These are phyloP conservation scores for Dendrolimus kikuchii DNA, from an alignment of 1,140 invertebrate genomes.

Conservation along the genomic window DNA sequence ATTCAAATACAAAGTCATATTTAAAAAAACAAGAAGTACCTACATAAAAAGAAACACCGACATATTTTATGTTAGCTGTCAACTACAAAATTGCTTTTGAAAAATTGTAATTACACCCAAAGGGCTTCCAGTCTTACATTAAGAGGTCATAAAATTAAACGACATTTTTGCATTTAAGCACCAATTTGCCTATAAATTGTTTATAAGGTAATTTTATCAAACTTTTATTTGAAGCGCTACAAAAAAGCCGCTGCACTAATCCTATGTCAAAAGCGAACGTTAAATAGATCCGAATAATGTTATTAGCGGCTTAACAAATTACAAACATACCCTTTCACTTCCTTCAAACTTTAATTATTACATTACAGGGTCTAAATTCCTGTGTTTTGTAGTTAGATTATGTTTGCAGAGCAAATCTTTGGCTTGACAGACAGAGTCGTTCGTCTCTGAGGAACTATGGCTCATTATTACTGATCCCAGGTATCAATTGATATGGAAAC, in stretches of 20 bases:
- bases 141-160: not conserved
- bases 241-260: constrained; percentile 6
- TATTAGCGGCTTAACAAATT: constrained; percentile 39
- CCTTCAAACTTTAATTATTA: constrained; percentile 1
- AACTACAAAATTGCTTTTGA: too few species aligned
- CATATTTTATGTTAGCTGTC: too few species aligned
- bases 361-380: constrained; percentile 11
- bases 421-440: constrained; percentile 28
- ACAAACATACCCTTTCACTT: constrained; percentile 13
- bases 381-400: not conserved
- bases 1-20: too few species aligned
- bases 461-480: constrained; percentile 39
- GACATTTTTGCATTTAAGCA: not conserved
- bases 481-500: constrained; percentile 35
- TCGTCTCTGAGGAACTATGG: constrained; percentile 24
- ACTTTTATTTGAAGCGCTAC: constrained; percentile 5
- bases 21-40: too few species aligned
- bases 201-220: constrained; percentile 8
- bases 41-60: too few species aligned
- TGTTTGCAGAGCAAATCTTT: constrained; percentile 26
- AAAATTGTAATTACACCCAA: too few species aligned
- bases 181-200: not conserved
- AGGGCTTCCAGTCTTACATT: too few species aligned
- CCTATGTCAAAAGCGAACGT: constrained; percentile 21
- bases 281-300: constrained; percentile 43